A percentile compares a stretch with the other conserved stretches of the same genome.
Evolutionary conservation across 2,113 vertebrate species (phyloP).

Genomic region (Platysternon megacephalum): DNA sequence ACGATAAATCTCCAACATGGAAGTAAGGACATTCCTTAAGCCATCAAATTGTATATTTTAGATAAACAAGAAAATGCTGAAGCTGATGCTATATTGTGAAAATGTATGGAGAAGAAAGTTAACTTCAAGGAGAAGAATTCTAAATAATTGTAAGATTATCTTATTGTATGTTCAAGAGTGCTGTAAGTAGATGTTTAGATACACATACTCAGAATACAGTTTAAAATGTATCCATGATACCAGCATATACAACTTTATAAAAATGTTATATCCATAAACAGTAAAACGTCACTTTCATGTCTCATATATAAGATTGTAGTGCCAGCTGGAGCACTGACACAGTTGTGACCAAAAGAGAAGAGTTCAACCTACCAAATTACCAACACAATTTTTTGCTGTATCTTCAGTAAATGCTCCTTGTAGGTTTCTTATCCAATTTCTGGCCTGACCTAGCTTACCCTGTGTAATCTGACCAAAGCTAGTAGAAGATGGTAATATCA

Average conservation of each 20-base stretch:
- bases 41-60: neutral
- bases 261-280: neutral
- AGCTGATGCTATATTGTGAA: fast-evolving
- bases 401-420: no score
- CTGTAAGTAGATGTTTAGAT: neutral
- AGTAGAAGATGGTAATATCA: no score
- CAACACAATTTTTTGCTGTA: no score
- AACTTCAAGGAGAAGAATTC: neutral
- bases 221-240: neutral
- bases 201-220: neutral
- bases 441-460: neutral
- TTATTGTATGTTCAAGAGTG: neutral
- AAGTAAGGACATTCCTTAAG: neutral
- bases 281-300: neutral
- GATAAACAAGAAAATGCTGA: neutral
- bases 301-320: neutral
- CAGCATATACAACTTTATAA: neutral
- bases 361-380: neutral
- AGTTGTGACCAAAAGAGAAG: neutral
- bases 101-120: neutral
- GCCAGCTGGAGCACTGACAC: neutral
- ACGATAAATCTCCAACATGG: neutral
- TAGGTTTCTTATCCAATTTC: no score
- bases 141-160: neutral
- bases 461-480: no score